These are phyloP conservation scores for Xylocopa sonorina DNA, from an alignment of 1,140 invertebrate genomes.

Conservation along the genomic window DNA sequence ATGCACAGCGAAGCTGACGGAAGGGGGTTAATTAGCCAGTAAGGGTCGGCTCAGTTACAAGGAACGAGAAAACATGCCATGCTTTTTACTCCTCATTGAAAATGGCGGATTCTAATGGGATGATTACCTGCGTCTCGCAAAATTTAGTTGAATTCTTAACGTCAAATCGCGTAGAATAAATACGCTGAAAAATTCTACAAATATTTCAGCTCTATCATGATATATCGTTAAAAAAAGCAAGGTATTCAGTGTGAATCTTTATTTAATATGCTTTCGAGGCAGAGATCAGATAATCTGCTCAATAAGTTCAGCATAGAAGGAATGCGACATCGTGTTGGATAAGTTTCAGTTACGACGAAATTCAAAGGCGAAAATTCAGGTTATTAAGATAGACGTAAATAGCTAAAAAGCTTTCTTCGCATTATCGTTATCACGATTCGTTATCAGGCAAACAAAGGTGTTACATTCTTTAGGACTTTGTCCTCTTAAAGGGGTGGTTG, in stretches of 20 bases:
- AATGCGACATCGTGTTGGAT: neutral
- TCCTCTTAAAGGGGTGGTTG: neutral
- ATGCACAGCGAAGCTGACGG: neutral
- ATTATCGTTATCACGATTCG: neutral
- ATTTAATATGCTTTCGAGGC: neutral
- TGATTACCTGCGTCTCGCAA: neutral
- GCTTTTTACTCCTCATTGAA: neutral
- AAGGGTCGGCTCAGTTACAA: neutral
- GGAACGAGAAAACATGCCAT: slow-evolving; percentile 18
- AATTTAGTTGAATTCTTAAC: neutral
- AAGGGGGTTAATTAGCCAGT: slow-evolving; percentile 33
- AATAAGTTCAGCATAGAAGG: neutral
- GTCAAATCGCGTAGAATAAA: neutral
- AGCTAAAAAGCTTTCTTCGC: neutral
- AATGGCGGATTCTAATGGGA: neutral
- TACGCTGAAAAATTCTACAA: neutral
- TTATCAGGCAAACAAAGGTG: neutral
- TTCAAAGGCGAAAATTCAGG: neutral
- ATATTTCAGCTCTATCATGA: no score
- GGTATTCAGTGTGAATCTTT: no score
- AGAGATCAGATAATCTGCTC: neutral
- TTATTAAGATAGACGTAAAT: neutral
- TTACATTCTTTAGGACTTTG: slow-evolving; percentile 20
- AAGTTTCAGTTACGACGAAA: neutral
- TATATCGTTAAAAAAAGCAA: neutral